Base-by-base conservation (phyloP, 2,888 invertebrate genomes). In the Pyrocoelia pectoralis region DNA sequence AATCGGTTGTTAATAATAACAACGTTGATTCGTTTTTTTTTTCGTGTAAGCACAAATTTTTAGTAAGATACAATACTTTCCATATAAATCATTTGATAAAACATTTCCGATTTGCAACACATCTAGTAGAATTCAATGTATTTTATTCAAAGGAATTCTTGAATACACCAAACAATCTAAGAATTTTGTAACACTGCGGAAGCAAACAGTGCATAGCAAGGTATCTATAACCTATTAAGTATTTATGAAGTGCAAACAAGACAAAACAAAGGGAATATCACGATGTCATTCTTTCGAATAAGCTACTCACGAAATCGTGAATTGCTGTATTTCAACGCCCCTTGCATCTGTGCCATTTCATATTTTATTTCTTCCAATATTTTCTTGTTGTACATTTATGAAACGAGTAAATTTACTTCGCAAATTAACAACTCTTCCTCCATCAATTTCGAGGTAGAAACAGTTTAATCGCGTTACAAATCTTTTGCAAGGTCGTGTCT, bases 221-320 rank as follows among this genome's bases (percentile, higher is more conserved):
- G 65, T 62, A 61, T 67, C 70, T 69, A 73, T 73, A 72, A 74
- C 70, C 71, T 73, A 76, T 77, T 76, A 76, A 74, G 72, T 75
- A 76, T 77, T 77, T 78, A 77, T 77, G 77, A 77, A 75, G 77
- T 78, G 77, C 73, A 77, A 76, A 76, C 70, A 73, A 72, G 70
- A 74, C 73, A 73, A 76, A 75, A 74, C 73, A 74, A 74, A 74
- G 70, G 68, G 71, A 72, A 74, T 76, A 76, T 74, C 78, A 79
- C 79, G 78, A 79, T 77, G 77, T 78, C 78, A 79, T 77, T 76
- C 74, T 72, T 73, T 69, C 55, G 73, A 72, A 73, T 72, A 70
- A 15, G 73, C 72, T 75, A 68, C 73, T 76, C 78, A 78, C 77
- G 79, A 77, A 73, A 70, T 77, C 77, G 77, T 77, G 77, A 73